Base-by-base conservation (phyloP, 2,888 invertebrate genomes). In the Lasius platythorax region DNA sequence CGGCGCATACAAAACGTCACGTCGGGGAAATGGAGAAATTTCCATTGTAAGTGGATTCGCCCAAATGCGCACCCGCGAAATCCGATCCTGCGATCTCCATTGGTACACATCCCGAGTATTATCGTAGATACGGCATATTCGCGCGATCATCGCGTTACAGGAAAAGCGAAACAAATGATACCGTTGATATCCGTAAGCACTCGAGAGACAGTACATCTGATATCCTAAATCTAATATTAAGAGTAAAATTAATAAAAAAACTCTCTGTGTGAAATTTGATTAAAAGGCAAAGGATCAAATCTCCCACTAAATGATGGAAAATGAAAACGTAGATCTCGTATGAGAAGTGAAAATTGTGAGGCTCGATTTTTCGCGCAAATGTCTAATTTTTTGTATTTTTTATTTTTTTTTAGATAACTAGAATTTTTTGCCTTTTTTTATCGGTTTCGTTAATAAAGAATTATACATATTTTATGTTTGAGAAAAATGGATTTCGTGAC, bases 1-100 rank as follows among this genome's bases (percentile, higher is more conserved):
- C 74, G 58, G 72, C 11, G 46, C 83, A 85, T 87, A 85, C 85
- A 87, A 87, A 89, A 84, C 74, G 87, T 72, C 86, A 74, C 70
- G 74, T 46, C 85, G 68, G 88, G 88, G 88, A 91, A 91, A 91
- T 91, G 89, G 91, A 86, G 87, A 89, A 91, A 91, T 91, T 90
- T 88, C 90, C 90, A 91, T 89, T 86, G 87, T 89, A 91, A 91
- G 90, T 89, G 87, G 85, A 91, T 90, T 90, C 87, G 73, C 84
- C 63, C 83, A 82, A 89, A 89, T 85, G 72, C 50, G 73, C 82
- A 73, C 46, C 58, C 82, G 81, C 63, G 63, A 82, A 70, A 78
- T 63, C 66, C 84, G 87, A 89, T 89, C 87, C 78, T 64, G 37
- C 64, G 75, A 73, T 50, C 37, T 37, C 82, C 66, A 11, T 56